Evolutionary conservation across 2,113 vertebrate species (phyloP).

Genomic region (Gnathonemus echidnorhynchus): DNA sequence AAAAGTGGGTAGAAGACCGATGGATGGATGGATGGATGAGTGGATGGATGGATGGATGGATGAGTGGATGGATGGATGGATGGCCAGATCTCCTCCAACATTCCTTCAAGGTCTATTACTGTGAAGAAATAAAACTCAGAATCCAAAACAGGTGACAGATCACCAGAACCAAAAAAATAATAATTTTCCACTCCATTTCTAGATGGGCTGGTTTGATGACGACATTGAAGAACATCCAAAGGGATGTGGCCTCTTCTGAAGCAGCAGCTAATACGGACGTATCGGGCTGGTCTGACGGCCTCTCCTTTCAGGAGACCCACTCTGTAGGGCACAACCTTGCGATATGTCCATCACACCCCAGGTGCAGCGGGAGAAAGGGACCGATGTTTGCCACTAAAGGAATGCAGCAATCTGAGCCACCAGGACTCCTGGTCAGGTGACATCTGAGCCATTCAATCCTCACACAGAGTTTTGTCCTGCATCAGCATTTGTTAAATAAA

Average conservation of each 20-base stretch:
- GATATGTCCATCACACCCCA: neutral
- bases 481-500: neutral
- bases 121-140: neutral
- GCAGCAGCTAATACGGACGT: neutral
- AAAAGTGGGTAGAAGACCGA: neutral
- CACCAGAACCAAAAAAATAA: neutral
- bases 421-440: neutral
- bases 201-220: neutral
- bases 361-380: neutral
- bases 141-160: constrained; percentile 5
- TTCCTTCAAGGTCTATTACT: neutral
- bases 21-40: neutral
- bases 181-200: neutral
- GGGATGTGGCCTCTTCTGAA: neutral
- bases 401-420: neutral
- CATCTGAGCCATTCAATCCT: neutral
- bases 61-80: neutral
- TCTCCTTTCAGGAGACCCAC: neutral
- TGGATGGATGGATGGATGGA: neutral
- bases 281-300: neutral
- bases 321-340: neutral
- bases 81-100: neutral
- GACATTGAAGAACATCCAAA: neutral
- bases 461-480: neutral
- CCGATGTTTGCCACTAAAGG: neutral